Conservation (phyloP, 2,113 vertebrate genomes). For the Prunella fulvescens region DNA sequence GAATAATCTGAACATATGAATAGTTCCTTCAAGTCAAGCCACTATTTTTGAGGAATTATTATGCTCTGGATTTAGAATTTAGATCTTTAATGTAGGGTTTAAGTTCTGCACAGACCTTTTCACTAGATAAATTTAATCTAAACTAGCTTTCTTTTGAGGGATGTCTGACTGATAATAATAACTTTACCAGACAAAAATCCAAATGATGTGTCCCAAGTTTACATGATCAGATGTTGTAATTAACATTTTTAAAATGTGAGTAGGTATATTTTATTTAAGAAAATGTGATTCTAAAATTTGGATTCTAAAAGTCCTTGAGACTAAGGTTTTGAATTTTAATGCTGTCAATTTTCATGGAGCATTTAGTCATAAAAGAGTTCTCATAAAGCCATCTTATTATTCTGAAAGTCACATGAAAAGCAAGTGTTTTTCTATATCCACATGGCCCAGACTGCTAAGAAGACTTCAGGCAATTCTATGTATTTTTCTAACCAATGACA, state of each 20-base stretch:
- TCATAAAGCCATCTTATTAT: background rate
- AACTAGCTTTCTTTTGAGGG: background rate
- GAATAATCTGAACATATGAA: background rate
- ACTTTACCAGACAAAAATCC: background rate
- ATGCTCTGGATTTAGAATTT: background rate
- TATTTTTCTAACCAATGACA: background rate
- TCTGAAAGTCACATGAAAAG: background rate
- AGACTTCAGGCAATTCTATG: background rate
- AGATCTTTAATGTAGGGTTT: background rate
- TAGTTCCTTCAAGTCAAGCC: background rate
- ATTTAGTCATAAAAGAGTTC: constrained; percentile 12
- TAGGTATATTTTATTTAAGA: background rate
- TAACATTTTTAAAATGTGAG: background rate
- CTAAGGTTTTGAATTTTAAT: background rate
- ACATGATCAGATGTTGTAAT: background rate
- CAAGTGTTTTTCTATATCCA: background rate
- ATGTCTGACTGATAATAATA: background rate
- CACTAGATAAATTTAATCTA: background rate
- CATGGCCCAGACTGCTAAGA: background rate
- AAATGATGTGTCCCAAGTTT: background rate
- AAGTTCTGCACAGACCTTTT: constrained; percentile 12
- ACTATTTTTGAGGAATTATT: background rate
- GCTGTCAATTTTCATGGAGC: constrained; percentile 3
- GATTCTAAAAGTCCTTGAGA: background rate
- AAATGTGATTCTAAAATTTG: too few species aligned